A percentile compares a stretch with the other conserved stretches of the same genome.
phyloP scores from a whole-genome alignment of 2,888 invertebrate genomes.

The Platycnemis pennipes region DNA sequence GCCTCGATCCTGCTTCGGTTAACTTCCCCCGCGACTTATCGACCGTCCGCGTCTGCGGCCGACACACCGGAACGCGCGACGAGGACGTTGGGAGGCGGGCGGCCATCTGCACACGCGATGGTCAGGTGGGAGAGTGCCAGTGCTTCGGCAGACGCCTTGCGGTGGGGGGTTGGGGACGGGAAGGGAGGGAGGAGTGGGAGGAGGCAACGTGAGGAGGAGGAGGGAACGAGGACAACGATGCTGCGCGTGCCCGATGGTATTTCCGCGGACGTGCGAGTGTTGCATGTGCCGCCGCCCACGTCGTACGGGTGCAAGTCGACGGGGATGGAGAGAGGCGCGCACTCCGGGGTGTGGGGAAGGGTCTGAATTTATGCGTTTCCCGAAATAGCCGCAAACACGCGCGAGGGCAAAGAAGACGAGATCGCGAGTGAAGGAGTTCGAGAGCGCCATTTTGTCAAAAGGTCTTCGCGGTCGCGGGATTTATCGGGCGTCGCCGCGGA shows the following conservation, averaged over 20 bases:
- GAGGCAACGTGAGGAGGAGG: not conserved
- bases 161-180: not conserved
- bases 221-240: not conserved
- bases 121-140: not conserved
- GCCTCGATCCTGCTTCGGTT: not conserved
- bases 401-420: not conserved
- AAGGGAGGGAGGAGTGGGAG: not conserved
- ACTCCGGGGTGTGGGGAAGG: not conserved
- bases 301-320: not conserved
- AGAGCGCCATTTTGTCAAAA: not conserved
- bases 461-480: not conserved
- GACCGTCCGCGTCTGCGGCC: slow-evolving; percentile 17
- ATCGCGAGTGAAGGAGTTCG: not conserved
- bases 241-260: not conserved
- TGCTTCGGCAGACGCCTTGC: not conserved
- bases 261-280: not conserved
- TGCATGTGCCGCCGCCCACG: not conserved
- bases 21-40: slow-evolving; percentile 25
- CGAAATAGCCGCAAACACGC: not conserved
- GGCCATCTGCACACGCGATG: not conserved
- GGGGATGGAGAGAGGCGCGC: not conserved
- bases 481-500: too few species aligned
- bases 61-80: not conserved
- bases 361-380: not conserved
- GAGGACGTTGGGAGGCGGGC: not conserved